Base-by-base conservation (phyloP, 1,140 invertebrate genomes). In the Monomorium pharaonis region DNA sequence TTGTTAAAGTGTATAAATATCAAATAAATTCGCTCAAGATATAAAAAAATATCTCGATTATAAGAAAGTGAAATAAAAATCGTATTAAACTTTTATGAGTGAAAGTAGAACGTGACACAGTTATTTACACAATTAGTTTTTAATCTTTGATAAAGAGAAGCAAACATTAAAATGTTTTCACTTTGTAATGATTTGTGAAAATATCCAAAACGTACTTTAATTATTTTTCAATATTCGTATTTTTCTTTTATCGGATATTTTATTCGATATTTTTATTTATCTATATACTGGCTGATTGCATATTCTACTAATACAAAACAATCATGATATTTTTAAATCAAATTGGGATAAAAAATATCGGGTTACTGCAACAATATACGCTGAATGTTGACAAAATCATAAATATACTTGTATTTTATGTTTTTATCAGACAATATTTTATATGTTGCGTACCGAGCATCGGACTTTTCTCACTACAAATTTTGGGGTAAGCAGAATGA, bases 401-500 rank as follows among this genome's bases (percentile, higher is more conserved):
- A 70, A 72, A 81, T 27, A 74, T 33, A 7, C 18, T 72, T 58
- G 37, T 10, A 9, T 33, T 72, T 37, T 78, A 37, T 37, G 7
- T 56, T 70, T 37, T 6, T 18, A 37, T 27, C 24, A 14, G 30
- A 24, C 7, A 10, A 42, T 44, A n/a, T 72, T 80, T 54, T n/a
- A 70, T 44, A 27, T 42, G 1, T 70, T 70, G 70, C 21, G 42
- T 70, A 56, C 33, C 33, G 18, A 56, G 49, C 65, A 54, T 81
- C 24, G 24, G 24, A 58, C 24, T 44, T 44, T 72, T 27, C n/a
- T 81, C 78, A 37, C 33, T 18, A 70, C 60, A 81, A 72, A 72
- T 81, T 81, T 81, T 58, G 24, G 16, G 27, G 24, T 70, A 58
- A 72, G 33, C 69, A 72, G 16, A 81, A 81, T 58, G 67, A 37